Evolutionary conservation across 2,113 vertebrate genomes (phyloP).

Genomic region (Trematomus loennbergii): DNA sequence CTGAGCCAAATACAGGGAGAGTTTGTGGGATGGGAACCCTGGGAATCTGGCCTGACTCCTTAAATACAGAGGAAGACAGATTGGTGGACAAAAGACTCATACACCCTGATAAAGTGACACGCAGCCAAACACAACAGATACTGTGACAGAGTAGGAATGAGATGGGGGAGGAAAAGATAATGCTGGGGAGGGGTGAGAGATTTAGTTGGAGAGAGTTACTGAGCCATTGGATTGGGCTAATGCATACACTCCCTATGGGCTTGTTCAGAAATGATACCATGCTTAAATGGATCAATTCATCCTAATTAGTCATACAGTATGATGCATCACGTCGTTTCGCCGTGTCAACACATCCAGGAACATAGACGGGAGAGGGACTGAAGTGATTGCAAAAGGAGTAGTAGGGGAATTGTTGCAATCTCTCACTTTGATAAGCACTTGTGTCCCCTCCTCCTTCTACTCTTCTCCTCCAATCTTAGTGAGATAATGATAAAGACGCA

Average conservation of each 20-base stretch:
- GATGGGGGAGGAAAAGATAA: constrained; percentile 27
- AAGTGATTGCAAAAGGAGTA: constrained; percentile 74
- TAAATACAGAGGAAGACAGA: constrained; percentile 27
- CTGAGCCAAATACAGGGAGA: constrained; percentile 46
- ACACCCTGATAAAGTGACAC: constrained; percentile 53
- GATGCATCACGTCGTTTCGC: constrained; percentile 70
- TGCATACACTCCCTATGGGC: constrained; percentile 77
- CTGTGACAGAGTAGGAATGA: constrained; percentile 42
- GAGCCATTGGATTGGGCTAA: constrained; percentile 74
- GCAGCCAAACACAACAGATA: constrained; percentile 45
- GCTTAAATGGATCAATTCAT: constrained; percentile 83
- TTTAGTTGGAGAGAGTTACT: constrained; percentile 60
- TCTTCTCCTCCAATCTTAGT: constrained; percentile 33
- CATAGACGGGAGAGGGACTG: constrained; percentile 64
- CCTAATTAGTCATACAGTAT: constrained; percentile 81
- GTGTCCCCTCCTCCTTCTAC: constrained; percentile 34
- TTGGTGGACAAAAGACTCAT: constrained; percentile 36
- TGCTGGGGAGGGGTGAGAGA: constrained; percentile 21
- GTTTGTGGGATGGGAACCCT: constrained; percentile 16
- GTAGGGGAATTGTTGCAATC: constrained; percentile 74
- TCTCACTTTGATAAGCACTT: constrained; percentile 79
- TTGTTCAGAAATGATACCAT: constrained; percentile 77
- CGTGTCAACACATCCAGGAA: constrained; percentile 80
- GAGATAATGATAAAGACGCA: constrained; percentile 59
- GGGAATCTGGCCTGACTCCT: constrained; percentile 20